Conservation (phyloP, 1,140 invertebrate species). For the Listronotus bonariensis region DNA sequence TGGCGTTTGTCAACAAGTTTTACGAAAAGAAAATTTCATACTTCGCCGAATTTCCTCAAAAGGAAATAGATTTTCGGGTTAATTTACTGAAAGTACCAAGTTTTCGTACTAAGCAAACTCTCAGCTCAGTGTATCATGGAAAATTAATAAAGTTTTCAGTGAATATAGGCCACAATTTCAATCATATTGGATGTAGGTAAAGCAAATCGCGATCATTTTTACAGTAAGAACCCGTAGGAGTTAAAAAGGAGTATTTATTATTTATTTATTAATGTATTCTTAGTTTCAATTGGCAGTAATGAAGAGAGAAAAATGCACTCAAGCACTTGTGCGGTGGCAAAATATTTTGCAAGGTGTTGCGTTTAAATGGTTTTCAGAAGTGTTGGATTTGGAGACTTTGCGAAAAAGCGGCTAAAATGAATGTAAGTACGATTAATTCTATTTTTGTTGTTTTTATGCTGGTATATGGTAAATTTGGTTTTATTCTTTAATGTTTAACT, state of each 20-base stretch:
- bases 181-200: conserved; percentile 6
- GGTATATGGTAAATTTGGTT: too few relatives aligned
- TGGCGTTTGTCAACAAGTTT: conserved; percentile 14
- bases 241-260: conserved; percentile 38
- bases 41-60: background rate
- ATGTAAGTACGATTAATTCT: conserved; percentile 18
- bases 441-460: background rate
- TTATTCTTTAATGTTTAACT: too few relatives aligned
- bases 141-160: conserved; percentile 1
- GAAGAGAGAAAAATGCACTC: conserved; percentile 34
- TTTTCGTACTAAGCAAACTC: background rate
- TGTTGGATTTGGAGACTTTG: background rate
- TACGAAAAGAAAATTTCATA: background rate
- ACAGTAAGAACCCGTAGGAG: conserved; percentile 30
- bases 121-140: background rate
- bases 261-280: conserved; percentile 39
- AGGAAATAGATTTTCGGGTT: background rate
- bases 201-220: conserved; percentile 33
- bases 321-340: conserved; percentile 26
- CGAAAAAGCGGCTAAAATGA: conserved; percentile 15
- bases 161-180: conserved; percentile 13
- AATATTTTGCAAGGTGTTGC: conserved; percentile 30
- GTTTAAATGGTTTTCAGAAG: conserved; percentile 8
- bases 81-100: background rate
- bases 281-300: conserved; percentile 31